These are phyloP conservation scores for Tethya wilhelma DNA, from an alignment of 37 sponge, comb jelly and placozoan species.

Conservation along the genomic window DNA sequence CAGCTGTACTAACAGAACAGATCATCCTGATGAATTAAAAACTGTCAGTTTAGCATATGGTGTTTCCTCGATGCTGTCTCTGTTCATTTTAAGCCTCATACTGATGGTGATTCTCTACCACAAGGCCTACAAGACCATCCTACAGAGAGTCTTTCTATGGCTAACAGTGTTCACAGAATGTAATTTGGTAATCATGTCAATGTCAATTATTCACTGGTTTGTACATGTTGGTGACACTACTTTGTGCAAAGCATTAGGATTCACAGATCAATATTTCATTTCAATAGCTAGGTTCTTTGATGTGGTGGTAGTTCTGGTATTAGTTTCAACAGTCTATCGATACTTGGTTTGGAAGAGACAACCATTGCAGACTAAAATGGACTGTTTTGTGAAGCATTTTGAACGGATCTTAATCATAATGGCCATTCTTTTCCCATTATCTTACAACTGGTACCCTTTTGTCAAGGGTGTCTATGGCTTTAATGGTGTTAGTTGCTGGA, in stretches of 20 bases:
- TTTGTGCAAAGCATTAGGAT: background rate
- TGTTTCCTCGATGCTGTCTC: too few species aligned
- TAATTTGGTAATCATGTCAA: background rate
- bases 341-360: too few species aligned
- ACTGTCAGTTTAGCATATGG: too few species aligned
- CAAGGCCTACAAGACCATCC: slow-evolving; percentile 19
- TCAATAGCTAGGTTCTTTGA: background rate
- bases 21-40: too few species aligned
- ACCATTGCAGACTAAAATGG: background rate
- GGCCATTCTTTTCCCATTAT: background rate
- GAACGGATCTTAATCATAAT: background rate
- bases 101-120: background rate
- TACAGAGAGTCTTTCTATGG: slow-evolving; percentile 8
- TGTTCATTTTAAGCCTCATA: too few species aligned
- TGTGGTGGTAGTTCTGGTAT: background rate
- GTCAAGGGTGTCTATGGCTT: background rate
- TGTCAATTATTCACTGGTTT: background rate
- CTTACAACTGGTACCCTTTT: background rate
- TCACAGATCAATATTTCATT: background rate
- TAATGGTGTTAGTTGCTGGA: background rate
- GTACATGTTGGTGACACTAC: too few species aligned
- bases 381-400: background rate
- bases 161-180: background rate
- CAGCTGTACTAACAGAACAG: too few species aligned
- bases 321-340: background rate